Evolutionary conservation across 2,113 vertebrate genomes (phyloP).

Genomic region (Ahaetulla prasina): DNA sequence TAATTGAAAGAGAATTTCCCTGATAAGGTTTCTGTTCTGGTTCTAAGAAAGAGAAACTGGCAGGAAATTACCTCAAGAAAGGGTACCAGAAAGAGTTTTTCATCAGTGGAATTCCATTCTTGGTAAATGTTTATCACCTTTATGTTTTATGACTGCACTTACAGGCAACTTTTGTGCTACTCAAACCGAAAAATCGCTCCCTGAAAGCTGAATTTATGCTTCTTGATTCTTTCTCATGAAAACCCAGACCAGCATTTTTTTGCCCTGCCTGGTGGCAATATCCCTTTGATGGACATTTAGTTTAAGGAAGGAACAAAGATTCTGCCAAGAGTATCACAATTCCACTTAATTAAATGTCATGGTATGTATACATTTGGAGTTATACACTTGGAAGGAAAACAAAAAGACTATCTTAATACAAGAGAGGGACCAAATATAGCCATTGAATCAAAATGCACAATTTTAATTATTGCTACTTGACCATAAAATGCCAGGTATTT

Average conservation of each 20-base stretch:
- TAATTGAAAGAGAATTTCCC: background rate
- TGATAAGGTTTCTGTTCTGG: background rate
- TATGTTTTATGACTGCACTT: background rate
- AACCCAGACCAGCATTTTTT: background rate
- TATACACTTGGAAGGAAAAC: background rate
- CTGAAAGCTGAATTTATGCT: background rate
- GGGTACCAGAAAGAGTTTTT: background rate
- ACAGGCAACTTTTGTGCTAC: background rate
- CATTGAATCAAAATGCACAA: constrained; percentile 5
- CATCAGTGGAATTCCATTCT: background rate
- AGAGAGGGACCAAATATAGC: constrained; percentile 1
- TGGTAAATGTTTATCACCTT: background rate
- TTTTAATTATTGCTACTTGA: constrained; percentile 17
- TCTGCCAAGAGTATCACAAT: background rate
- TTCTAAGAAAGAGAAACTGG: background rate
- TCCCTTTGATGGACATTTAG: background rate
- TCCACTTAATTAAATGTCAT: background rate
- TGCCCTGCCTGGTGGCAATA: background rate
- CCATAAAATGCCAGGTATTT: constrained; percentile 18
- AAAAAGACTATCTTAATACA: background rate
- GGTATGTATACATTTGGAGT: background rate
- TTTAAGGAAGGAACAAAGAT: background rate
- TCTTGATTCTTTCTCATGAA: background rate
- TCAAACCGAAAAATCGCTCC: background rate
- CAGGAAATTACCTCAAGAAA: background rate